Evolutionary conservation across 2,113 vertebrate genomes (phyloP).

Genomic region (Engystomops pustulosus): DNA sequence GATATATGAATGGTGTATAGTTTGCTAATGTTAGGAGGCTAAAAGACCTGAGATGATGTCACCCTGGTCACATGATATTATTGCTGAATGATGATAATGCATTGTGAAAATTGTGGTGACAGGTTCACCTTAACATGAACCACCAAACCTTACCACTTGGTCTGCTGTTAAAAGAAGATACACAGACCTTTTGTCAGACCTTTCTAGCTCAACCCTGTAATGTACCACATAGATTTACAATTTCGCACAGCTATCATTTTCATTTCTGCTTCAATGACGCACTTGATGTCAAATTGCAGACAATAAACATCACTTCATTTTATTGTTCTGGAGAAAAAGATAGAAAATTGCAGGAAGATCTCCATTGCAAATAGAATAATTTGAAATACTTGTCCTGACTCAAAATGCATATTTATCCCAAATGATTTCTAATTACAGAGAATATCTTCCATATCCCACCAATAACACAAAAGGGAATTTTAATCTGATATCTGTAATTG

Average conservation of each 20-base stretch:
- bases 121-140: background rate
- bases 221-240: background rate
- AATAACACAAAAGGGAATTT: conserved; percentile 30
- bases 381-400: background rate
- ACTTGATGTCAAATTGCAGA: background rate
- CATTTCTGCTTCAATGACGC: background rate
- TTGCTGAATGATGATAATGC: no score
- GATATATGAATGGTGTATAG: no score
- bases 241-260: background rate
- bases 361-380: background rate
- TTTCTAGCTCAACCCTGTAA: background rate
- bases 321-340: background rate
- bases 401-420: background rate
- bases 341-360: background rate
- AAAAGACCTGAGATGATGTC: no score
- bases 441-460: conserved; percentile 19
- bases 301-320: background rate
- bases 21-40: no score
- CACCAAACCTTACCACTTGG: background rate
- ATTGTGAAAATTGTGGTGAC: no score
- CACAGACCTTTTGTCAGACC: background rate
- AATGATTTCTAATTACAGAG: conserved; percentile 38
- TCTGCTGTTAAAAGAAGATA: background rate
- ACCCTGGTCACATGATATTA: no score
- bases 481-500: conserved; percentile 44